These are phyloP conservation scores for Salminus brasiliensis DNA, from an alignment of 2,113 vertebrate genomes.

Conservation along the genomic window DNA sequence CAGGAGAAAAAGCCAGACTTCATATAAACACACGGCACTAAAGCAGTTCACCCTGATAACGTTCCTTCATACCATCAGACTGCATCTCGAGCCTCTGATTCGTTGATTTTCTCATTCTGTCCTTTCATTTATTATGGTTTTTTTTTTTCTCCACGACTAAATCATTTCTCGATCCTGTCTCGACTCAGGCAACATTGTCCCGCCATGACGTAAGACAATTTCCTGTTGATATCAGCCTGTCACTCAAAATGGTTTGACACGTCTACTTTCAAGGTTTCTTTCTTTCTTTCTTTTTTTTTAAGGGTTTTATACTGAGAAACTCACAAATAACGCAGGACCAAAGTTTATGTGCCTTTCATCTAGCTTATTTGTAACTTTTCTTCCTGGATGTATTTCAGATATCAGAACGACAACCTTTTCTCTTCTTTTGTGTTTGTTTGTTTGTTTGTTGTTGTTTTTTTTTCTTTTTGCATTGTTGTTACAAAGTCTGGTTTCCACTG, in stretches of 20 bases:
- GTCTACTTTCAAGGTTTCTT: conserved; percentile 52
- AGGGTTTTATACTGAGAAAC: conserved; percentile 63
- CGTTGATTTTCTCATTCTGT: no score
- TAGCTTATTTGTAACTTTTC: conserved; percentile 66
- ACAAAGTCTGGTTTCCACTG: conserved; percentile 24
- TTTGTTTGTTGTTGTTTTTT: no score
- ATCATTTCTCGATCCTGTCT: conserved; percentile 40
- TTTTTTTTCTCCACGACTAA: background rate
- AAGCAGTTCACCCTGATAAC: conserved; percentile 29
- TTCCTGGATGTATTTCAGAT: conserved; percentile 64
- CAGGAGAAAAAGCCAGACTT: conserved; percentile 69
- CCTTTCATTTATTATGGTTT: conserved; percentile 35
- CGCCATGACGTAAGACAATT: conserved; percentile 31
- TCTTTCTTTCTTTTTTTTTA: conserved; percentile 31
- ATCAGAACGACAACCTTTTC: conserved; percentile 50
- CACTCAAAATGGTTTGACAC: conserved; percentile 34
- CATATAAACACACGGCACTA: conserved; percentile 49
- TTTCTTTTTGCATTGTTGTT: conserved; percentile 33
- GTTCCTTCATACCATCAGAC: conserved; percentile 11
- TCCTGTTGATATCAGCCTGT: conserved; percentile 33
- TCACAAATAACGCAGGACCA: conserved; percentile 79
- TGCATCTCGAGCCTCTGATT: conserved; percentile 52
- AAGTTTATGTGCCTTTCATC: conserved; percentile 87
- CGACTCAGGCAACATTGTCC: conserved; percentile 53
- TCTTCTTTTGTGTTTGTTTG: conserved; percentile 27